A percentile compares a stretch with the other conserved stretches of the same genome.
phyloP scores from a whole-genome alignment of 2,113 vertebrate genomes.

The Cyprichromis sp. region DNA sequence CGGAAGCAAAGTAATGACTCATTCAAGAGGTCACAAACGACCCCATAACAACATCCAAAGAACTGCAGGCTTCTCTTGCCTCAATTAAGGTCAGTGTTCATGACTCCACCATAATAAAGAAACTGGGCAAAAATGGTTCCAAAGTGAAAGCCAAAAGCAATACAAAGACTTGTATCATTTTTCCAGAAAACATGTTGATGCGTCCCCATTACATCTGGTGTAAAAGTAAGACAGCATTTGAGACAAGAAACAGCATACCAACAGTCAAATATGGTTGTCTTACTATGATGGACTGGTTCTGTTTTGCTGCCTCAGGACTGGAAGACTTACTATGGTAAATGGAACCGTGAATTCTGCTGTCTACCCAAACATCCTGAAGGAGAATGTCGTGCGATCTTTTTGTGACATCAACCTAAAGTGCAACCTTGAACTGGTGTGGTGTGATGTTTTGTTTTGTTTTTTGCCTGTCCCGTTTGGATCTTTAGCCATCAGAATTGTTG shows the following conservation, averaged over 20 bases:
- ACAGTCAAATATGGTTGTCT: not conserved
- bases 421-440: not conserved
- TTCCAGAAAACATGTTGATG: not conserved
- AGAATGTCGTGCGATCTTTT: not conserved
- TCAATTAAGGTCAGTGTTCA: not conserved
- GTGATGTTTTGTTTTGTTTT: rapidly evolving
- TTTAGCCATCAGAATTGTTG: too few relatives aligned
- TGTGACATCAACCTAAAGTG: not conserved
- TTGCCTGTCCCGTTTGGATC: not conserved
- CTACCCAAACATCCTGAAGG: not conserved
- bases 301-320: not conserved
- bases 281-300: not conserved
- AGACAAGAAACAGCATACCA: not conserved
- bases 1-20: not conserved
- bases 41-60: not conserved
- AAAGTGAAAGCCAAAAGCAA: not conserved
- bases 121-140: not conserved
- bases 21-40: not conserved
- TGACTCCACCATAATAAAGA: not conserved
- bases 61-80: not conserved
- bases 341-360: not conserved
- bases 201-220: not conserved
- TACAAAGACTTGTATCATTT: not conserved
- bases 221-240: not conserved
- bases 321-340: not conserved